Evolutionary conservation across 1,140 invertebrate genomes (phyloP).

Genomic region (Campoletis sonorensis): DNA sequence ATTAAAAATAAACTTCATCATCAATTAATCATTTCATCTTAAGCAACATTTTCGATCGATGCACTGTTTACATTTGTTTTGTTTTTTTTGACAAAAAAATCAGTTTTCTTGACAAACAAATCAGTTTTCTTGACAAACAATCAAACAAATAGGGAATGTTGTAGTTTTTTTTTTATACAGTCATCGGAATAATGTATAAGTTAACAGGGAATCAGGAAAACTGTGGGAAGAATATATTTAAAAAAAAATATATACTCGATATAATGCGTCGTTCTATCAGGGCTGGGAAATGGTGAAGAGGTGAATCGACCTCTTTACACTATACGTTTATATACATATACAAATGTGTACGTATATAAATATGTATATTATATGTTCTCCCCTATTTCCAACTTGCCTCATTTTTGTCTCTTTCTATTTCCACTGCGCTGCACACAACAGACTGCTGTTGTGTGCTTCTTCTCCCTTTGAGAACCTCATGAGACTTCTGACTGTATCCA

Average conservation of each 20-base stretch:
- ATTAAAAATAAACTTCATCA: no score
- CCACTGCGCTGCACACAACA: neutral
- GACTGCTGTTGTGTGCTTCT: no score
- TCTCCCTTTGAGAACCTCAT: no score
- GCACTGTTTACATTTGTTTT: no score
- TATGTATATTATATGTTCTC: neutral
- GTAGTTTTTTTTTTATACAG: neutral
- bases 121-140: no score
- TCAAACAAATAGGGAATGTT: neutral
- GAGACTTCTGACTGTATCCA: no score
- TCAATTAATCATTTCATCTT: no score
- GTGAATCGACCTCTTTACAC: neutral
- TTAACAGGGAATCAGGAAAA: neutral
- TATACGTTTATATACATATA: neutral
- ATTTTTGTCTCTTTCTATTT: neutral
- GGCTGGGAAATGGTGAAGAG: neutral
- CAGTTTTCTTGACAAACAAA: no score
- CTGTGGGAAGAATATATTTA: neutral
- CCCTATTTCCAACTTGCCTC: neutral
- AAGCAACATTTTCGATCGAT: no score
- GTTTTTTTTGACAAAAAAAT: no score
- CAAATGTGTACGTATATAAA: neutral
- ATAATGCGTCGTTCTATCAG: neutral
- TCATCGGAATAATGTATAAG: constrained; percentile 2
- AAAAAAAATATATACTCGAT: constrained; percentile 1